Evolutionary conservation across 2,888 invertebrate genomes (phyloP), one percentile per base, ranked within the genome.

Genomic region (Choristoneura rosaceana): DNA sequence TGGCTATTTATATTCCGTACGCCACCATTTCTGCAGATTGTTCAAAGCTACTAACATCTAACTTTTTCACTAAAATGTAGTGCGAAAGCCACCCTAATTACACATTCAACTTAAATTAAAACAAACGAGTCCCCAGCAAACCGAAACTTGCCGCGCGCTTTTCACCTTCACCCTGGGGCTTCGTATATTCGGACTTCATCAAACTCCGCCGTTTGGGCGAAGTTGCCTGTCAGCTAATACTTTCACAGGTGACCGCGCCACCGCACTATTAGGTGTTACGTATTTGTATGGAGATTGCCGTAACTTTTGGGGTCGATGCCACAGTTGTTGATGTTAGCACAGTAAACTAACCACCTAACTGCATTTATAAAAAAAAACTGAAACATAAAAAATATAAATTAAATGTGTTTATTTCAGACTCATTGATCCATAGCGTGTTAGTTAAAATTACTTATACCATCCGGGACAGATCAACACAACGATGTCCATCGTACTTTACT

Each of bases 201-300:
- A 58, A 59, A 65, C 64, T 50, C 25, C 38, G 33, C 38, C 55
- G 15, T 55, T 55, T n/a, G 34, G 47, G 5, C 7, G 47, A 50
- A 65, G 70, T 70, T 59, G 34, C n/a, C 12, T 55, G 55, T 55
- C 41, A 34, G 43, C 59, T 67, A 66, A 64, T 66, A 71, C 63
- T 73, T 73, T 69, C 73, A 63, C 58, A 68, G 68, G 47, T 69
- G 73, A 59, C 70, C 70, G 62, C 70, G 52, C 67, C 63, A 33
- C 58, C 73, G 34, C 64, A 34, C 63, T 64, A 50, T 69, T 63
- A 63, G 59, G 70, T 58, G 71, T 52, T 63, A 34, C 71, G 71
- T 69, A 73, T 69, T 73, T 69, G 73, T 73, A 73, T 69, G 73
- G 73, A 69, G 73, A 73, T 73, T 69, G 63, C 73, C 68, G 59